Conservation (phyloP, 2,797 vertebrate genomes). For the Oophaga sylvatica region DNA sequence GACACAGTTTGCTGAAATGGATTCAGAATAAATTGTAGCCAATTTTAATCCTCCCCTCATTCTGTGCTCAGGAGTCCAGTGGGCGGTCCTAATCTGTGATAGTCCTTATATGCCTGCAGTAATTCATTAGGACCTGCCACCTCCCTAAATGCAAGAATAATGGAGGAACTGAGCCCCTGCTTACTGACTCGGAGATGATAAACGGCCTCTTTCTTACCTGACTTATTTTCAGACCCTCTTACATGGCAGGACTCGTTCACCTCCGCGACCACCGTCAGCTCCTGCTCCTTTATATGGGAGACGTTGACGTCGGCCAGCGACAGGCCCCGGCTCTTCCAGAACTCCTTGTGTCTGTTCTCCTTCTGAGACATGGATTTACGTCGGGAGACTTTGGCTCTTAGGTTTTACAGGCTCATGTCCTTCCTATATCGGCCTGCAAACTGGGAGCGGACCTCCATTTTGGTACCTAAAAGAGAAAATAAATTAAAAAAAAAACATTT, state of each 20-base stretch:
- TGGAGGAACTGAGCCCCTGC: no score
- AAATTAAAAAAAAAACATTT: neutral
- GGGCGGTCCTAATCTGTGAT: no score
- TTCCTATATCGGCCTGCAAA: constrained; percentile 81
- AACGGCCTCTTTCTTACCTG: constrained; percentile 71
- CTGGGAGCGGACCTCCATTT: constrained; percentile 70
- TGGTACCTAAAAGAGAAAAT: neutral
- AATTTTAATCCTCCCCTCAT: no score
- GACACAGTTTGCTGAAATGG: no score
- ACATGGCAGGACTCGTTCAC: constrained; percentile 65
- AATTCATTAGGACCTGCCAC: no score
- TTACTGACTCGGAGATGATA: no score
- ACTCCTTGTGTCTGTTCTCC: constrained; percentile 82
- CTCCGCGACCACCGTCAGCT: constrained; percentile 73
- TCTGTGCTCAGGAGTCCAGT: no score
- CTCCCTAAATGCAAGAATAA: no score
- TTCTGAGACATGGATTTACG: constrained; percentile 86
- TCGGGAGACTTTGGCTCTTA: constrained; percentile 84
- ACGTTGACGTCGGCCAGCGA: constrained; percentile 72
- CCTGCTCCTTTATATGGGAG: constrained; percentile 63
- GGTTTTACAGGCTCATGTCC: constrained; percentile 81
- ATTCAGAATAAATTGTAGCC: no score
- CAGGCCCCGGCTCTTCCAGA: constrained; percentile 81
- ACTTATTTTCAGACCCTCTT: constrained; percentile 67
- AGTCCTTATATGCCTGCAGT: no score